Percentiles rank a stretch among this genome's conserved stretches.
phyloP scores from a whole-genome alignment of 2,113 vertebrate species.

The Excalfactoria chinensis region DNA sequence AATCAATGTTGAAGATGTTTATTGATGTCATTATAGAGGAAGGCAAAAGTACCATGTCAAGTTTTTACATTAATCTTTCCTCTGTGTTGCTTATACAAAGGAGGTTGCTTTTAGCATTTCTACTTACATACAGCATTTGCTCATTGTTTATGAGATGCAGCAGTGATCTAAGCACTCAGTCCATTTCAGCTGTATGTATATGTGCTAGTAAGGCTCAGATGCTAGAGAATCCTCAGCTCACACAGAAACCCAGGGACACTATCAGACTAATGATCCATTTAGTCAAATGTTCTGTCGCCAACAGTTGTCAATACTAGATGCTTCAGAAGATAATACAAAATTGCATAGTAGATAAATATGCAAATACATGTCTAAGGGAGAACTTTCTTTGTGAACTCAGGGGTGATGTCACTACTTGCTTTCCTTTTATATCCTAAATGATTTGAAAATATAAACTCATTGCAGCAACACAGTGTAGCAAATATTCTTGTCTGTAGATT shows the following conservation, averaged over 20 bases:
- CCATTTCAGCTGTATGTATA: neutral
- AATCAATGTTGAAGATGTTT: slow-evolving; percentile 38
- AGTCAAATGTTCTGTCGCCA: neutral
- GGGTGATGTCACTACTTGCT: neutral
- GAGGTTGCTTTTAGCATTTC: neutral
- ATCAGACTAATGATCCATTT: slow-evolving; percentile 21
- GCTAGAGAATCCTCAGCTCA: neutral
- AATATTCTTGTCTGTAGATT: neutral
- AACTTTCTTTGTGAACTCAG: neutral
- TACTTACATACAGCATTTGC: neutral
- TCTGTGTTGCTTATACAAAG: neutral
- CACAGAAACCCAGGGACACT: neutral
- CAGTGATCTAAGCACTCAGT: neutral
- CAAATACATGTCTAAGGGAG: neutral
- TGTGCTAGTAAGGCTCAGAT: neutral
- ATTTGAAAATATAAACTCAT: neutral
- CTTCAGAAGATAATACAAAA: neutral
- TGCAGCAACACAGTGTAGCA: neutral
- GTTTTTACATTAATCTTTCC: slow-evolving; percentile 10
- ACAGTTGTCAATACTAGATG: neutral
- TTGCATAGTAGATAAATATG: neutral
- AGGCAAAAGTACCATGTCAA: neutral
- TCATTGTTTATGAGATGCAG: neutral
- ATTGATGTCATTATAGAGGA: neutral
- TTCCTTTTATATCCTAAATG: neutral